Percentiles rank a stretch among this genome's conserved stretches.
These are phyloP conservation scores for Vespertilio murinus DNA, from an alignment of 2,797 vertebrate genomes.

Conservation along the genomic window DNA sequence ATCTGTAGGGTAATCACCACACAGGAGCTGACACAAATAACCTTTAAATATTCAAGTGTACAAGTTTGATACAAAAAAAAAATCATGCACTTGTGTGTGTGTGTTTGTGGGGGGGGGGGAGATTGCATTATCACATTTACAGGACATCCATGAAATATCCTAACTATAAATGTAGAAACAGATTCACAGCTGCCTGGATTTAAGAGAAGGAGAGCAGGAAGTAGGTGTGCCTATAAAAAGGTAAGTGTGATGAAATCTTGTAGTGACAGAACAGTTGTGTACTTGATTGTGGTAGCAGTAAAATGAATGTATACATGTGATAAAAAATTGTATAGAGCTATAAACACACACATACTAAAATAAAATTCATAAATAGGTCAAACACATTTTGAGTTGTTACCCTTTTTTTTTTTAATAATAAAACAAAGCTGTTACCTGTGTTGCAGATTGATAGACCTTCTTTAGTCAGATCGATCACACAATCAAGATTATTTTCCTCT, in stretches of 20 bases:
- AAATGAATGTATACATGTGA: not conserved
- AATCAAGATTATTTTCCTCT: slow-evolving; percentile 48
- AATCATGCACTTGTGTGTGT: too few relatives aligned
- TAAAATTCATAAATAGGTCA: not conserved
- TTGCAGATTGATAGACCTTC: slow-evolving; percentile 30
- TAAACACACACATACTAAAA: not conserved
- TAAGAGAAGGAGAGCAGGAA: not conserved
- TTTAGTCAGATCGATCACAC: slow-evolving; percentile 67
- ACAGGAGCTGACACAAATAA: too few relatives aligned
- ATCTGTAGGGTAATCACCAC: too few relatives aligned
- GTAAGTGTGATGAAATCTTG: not conserved
- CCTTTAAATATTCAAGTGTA: too few relatives aligned
- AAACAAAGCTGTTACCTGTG: slow-evolving; percentile 64
- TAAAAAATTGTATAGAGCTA: not conserved
- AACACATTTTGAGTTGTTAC: not conserved
- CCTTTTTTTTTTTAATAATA: not conserved
- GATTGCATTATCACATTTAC: not conserved
- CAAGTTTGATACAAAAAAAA: too few relatives aligned
- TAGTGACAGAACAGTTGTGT: not conserved
- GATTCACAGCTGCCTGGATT: not conserved
- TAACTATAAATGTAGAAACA: not conserved
- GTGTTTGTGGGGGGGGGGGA: too few relatives aligned
- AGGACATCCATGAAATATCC: not conserved
- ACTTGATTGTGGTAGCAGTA: not conserved
- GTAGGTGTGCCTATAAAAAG: not conserved